Conservation (phyloP, 2,797 vertebrate genomes). For the Oophaga sylvatica region DNA sequence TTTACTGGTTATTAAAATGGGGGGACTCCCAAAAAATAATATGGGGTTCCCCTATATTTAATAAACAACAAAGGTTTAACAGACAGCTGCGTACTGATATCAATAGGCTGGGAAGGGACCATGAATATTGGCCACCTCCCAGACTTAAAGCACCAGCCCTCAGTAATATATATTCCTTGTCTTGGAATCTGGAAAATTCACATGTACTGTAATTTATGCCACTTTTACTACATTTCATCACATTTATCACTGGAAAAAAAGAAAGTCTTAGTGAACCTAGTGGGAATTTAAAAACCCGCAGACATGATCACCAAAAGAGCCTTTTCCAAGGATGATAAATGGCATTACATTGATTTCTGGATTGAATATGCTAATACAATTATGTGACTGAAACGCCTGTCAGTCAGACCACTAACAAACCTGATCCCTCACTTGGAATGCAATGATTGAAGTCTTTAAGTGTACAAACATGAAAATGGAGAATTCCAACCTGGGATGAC, state of each 20-base stretch:
- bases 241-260: background rate
- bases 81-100: no score
- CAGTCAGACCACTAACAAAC: background rate
- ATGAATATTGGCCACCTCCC: no score
- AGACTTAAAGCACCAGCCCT: no score
- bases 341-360: background rate
- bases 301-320: background rate
- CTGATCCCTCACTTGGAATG: background rate
- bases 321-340: background rate
- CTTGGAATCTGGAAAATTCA: no score
- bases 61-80: no score
- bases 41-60: no score
- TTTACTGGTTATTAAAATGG: no score
- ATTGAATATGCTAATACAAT: background rate
- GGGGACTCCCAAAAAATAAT: no score
- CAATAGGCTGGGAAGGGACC: no score
- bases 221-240: background rate
- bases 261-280: background rate
- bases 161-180: no score
- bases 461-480: background rate
- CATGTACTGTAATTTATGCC: background rate
- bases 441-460: background rate
- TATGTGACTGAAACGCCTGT: background rate
- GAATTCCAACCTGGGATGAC: conserved; percentile 1
- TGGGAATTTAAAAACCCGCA: background rate